Conservation (phyloP, 2,888 invertebrate genomes). For the Galeruca laticollis region DNA sequence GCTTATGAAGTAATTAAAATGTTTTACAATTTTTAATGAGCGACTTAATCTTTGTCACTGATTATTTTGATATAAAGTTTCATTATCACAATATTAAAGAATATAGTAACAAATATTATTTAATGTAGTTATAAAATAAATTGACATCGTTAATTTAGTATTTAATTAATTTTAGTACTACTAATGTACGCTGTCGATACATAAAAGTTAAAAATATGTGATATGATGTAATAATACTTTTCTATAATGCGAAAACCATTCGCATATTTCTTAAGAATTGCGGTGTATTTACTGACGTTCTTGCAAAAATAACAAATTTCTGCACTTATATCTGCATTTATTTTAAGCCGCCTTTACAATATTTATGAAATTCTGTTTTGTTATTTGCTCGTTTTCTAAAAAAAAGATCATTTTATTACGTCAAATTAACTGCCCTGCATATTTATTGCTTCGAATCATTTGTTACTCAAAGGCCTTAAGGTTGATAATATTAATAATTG, state of each 20-base stretch:
- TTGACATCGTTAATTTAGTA: conserved; percentile 15
- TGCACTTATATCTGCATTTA: too few relatives aligned
- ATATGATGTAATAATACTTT: conserved; percentile 9
- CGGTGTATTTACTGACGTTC: background rate
- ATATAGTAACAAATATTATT: conserved; percentile 3
- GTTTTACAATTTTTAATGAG: background rate
- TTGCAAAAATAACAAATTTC: too few relatives aligned
- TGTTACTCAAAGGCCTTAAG: too few relatives aligned
- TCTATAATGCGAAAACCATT: conserved; percentile 21
- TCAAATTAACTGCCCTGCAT: too few relatives aligned
- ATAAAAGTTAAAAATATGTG: background rate
- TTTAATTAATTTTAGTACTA: conserved; percentile 8
- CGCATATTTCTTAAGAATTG: conserved; percentile 19
- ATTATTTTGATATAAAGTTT: too few relatives aligned
- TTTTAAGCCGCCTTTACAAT: too few relatives aligned
- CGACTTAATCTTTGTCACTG: conserved; percentile 13
- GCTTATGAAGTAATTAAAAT: conserved; percentile 8
- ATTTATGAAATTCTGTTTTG: too few relatives aligned
- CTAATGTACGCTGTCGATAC: background rate
- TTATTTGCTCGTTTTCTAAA: too few relatives aligned
- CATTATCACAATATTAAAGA: conserved; percentile 18
- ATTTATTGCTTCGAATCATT: too few relatives aligned
- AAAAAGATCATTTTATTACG: too few relatives aligned
- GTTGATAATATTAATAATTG: too few relatives aligned
- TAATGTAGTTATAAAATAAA: conserved; percentile 6